Evolutionary conservation across 2,113 vertebrate genomes (phyloP).

Genomic region (Chionodraco myersi): DNA sequence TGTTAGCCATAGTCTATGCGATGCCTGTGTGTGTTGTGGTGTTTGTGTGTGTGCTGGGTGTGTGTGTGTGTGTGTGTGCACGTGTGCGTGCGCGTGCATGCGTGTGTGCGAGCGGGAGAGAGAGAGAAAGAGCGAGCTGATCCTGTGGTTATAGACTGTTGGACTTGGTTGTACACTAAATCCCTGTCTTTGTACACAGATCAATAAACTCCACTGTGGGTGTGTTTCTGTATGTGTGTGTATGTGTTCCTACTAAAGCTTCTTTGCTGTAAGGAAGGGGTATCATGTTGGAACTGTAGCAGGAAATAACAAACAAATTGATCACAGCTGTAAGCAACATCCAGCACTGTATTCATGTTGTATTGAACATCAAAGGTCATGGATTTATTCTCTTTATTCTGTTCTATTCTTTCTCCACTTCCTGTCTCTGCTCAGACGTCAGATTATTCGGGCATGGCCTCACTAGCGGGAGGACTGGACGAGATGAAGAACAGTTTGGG

Average conservation of each 20-base stretch:
- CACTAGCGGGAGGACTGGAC: conserved; percentile 94
- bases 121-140: conserved; percentile 65
- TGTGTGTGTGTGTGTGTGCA: conserved; percentile 38
- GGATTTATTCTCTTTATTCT: conserved; percentile 32
- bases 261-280: conserved; percentile 25
- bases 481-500: conserved; percentile 97
- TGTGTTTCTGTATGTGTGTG: conserved; percentile 39
- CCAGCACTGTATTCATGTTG: conserved; percentile 6
- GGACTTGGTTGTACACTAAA: conserved; percentile 79
- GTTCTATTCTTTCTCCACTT: conserved; percentile 48
- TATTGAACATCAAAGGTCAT: conserved; percentile 16
- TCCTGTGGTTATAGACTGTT: conserved; percentile 78
- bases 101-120: neutral
- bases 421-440: conserved; percentile 86
- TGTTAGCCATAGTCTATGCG: conserved; percentile 64
- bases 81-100: no score
- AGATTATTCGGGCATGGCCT: conserved; percentile 97
- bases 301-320: conserved; percentile 43
- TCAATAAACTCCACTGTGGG: conserved; percentile 75
- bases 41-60: conserved; percentile 27
- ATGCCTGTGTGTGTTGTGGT: conserved; percentile 31
- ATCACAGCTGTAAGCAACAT: conserved; percentile 40
- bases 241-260: conserved; percentile 22
- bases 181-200: conserved; percentile 82
- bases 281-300: conserved; percentile 29